Conservation (phyloP, 1,140 invertebrate species). For the Calephelis nemesis region DNA sequence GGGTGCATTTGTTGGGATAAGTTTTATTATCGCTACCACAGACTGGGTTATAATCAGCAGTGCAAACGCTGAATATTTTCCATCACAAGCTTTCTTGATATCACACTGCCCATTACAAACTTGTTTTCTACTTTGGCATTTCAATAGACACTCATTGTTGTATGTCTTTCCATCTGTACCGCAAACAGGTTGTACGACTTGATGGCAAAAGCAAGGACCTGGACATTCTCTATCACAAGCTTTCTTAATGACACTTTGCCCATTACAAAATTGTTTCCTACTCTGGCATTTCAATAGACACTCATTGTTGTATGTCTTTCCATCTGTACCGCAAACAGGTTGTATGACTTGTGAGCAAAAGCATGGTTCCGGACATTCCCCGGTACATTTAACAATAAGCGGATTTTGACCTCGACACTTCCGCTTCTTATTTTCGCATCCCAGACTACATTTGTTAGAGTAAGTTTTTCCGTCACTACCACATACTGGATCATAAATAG, state of each 20-base stretch:
- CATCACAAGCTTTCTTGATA: conserved; percentile 23
- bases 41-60: conserved; percentile 21
- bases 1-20: conserved; percentile 26
- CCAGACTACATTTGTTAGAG: conserved; percentile 25
- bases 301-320: too few species aligned
- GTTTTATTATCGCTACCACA: conserved; percentile 28
- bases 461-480: conserved; percentile 31
- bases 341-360: too few species aligned
- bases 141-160: conserved; percentile 27
- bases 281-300: too few species aligned
- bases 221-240: too few species aligned
- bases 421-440: conserved; percentile 27
- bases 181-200: conserved; percentile 22
- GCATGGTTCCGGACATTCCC: too few species aligned
- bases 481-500: conserved; percentile 25
- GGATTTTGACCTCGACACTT: too few species aligned
- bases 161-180: conserved; percentile 32
- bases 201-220: too few species aligned
- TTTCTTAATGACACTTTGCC: too few species aligned
- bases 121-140: conserved; percentile 27
- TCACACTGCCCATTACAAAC: conserved; percentile 12
- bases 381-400: too few species aligned
- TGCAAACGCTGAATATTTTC: conserved; percentile 26
- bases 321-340: too few species aligned
- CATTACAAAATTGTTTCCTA: too few species aligned